Evolutionary conservation across 2,797 vertebrate species (phyloP), one percentile per base, ranked within the genome.

Genomic region (Hipposideros larvatus): DNA sequence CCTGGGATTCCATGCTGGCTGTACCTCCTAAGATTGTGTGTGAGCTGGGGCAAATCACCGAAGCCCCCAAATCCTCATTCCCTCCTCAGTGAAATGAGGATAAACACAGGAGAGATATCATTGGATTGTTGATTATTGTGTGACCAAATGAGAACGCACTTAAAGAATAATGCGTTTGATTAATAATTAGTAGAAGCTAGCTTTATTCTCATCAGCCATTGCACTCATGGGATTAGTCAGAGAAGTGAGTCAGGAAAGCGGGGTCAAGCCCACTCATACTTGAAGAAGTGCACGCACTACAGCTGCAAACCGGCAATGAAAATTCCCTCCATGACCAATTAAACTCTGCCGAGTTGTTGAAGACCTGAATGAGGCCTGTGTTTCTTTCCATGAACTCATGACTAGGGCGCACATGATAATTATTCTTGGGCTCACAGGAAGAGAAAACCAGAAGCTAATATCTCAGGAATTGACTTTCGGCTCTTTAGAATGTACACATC

Each of bases 321-420:
- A 75, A 82, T 18, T 71, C 37, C 80, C 57, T 93, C 70, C 26
- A 22, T 9, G 65, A 87, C 26, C 80, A 71, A 46, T 22, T 1
- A 75, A 74, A 43, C 16, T 63, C 80, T 48, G 4, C 24, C 13
- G n/a, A 2, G 22, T 7, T 2, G 41, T 11, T 26, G 21, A 63
- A 41, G 63, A 57, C n/a, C 77, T 26, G 18, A 87, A 73, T 10
- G 85, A 74, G 92, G 85, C 34, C 57, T 70, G 55, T 66, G 83
- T 88, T 91, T 90, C 90, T 86, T 77, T 46, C 80, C 82, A 65
- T 28, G 84, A 55, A 88, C 84, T 90, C 73, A 55, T 26, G 63
- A 92, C 24, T 55, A n/a, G 37, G 28, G 8, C 55, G n/a, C 78
- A 87, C 55, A 75, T 68, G 85, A 86, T 1, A 15, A 79, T 70